A percentile compares a stretch with the other conserved stretches of the same genome.
These are phyloP conservation scores for Nothocercus julius DNA, from an alignment of 2,113 vertebrate genomes.

Conservation along the genomic window DNA sequence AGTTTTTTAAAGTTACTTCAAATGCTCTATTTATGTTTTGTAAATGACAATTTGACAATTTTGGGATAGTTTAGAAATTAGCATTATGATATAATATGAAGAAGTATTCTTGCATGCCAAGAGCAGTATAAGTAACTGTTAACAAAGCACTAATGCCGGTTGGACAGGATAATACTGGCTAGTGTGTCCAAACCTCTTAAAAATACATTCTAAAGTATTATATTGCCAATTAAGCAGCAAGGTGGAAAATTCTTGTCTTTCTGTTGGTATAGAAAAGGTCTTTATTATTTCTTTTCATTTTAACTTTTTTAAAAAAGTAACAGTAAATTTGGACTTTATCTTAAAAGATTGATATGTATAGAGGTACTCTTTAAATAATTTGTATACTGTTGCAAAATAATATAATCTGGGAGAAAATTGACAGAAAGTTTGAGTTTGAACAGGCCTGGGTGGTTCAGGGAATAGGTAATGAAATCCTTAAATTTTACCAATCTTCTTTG, in stretches of 20 bases:
- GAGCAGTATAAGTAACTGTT: slow-evolving; percentile 43
- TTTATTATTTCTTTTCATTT: neutral
- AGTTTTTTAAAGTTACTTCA: neutral
- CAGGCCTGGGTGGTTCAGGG: neutral
- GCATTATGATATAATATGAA: neutral
- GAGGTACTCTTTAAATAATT: neutral
- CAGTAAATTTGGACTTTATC: slow-evolving; percentile 28
- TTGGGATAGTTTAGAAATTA: slow-evolving; percentile 5
- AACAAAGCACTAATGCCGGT: slow-evolving; percentile 72
- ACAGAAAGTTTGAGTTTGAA: neutral
- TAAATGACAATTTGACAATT: neutral
- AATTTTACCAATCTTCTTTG: neutral
- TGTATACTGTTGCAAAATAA: neutral
- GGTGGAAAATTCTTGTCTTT: slow-evolving; percentile 77
- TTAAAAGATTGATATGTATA: neutral
- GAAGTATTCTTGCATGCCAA: slow-evolving; percentile 9
- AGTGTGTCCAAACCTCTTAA: slow-evolving; percentile 61
- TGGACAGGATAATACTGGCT: slow-evolving; percentile 59
- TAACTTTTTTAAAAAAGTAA: neutral
- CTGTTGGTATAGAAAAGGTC: slow-evolving; percentile 52
- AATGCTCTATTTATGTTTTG: neutral
- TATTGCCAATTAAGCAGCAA: slow-evolving; percentile 73
- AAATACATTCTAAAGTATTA: slow-evolving; percentile 57
- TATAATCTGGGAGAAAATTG: neutral
- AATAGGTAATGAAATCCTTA: neutral